Percentiles rank a stretch among this genome's conserved stretches.
Conservation (phyloP, 1,140 invertebrate genomes). For the Apis dorsata region DNA sequence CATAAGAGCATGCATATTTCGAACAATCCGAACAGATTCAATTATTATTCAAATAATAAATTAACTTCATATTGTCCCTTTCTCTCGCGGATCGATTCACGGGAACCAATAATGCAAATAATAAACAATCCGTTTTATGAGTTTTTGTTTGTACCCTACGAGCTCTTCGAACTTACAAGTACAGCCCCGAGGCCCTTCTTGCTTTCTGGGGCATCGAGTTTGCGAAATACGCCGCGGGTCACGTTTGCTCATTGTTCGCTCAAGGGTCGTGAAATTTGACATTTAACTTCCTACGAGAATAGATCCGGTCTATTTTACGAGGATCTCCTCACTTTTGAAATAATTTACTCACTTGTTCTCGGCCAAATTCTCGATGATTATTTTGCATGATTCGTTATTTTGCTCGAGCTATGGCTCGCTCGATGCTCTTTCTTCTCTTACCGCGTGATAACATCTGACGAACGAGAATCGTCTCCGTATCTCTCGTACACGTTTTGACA, state of each 20-base stretch:
- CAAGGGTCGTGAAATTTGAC: conserved; percentile 23
- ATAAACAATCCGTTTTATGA: neutral
- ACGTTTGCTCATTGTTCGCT: conserved; percentile 24
- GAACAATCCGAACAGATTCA: neutral
- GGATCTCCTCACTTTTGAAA: neutral
- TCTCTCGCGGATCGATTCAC: neutral
- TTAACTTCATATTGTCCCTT: neutral
- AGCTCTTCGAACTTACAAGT: conserved; percentile 10
- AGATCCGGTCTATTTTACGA: neutral
- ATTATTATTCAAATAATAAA: too few relatives aligned
- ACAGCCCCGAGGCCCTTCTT: conserved; percentile 1
- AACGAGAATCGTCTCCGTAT: neutral
- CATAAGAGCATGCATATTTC: too few relatives aligned
- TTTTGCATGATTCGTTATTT: neutral
- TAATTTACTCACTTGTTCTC: neutral
- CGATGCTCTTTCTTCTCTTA: neutral
- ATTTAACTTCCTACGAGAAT: conserved; percentile 12
- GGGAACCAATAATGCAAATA: neutral
- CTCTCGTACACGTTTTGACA: neutral
- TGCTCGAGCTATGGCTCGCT: neutral
- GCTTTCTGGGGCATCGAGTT: conserved; percentile 9
- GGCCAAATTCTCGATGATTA: neutral
- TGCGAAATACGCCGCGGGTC: conserved; percentile 12
- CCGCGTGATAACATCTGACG: neutral
- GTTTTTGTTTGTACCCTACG: neutral